These are phyloP conservation scores for Tachuris rubrigastra DNA, from an alignment of 2,113 vertebrate genomes.

Conservation along the genomic window DNA sequence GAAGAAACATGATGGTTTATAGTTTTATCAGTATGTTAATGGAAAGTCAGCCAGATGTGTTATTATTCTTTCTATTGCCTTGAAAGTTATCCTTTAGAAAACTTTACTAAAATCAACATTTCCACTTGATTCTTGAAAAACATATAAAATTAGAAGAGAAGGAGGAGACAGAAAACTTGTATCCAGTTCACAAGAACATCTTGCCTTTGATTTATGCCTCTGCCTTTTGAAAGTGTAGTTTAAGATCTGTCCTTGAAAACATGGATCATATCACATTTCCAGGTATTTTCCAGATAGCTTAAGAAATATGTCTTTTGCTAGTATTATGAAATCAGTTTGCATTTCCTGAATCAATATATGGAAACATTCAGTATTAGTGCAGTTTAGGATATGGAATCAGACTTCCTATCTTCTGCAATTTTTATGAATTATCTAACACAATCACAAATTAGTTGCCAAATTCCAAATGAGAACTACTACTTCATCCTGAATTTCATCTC, in stretches of 20 bases:
- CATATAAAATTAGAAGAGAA: not conserved
- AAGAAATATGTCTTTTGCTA: not conserved
- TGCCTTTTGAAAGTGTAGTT: constrained; percentile 26
- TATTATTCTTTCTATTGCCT: not conserved
- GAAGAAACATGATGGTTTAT: not conserved
- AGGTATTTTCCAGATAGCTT: constrained; percentile 1
- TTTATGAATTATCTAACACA: not conserved
- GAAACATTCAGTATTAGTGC: not conserved
- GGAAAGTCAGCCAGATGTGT: constrained; percentile 2
- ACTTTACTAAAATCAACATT: not conserved
- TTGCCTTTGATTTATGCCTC: constrained; percentile 45
- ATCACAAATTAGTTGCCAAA: not conserved
- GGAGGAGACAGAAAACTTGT: not conserved
- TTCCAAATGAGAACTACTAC: not conserved
- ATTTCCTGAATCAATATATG: not conserved
- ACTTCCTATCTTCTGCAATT: not conserved
- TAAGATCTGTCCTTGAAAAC: constrained; percentile 50
- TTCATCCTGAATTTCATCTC: not conserved
- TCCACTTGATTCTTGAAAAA: not conserved
- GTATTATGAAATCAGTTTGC: not conserved
- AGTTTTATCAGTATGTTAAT: constrained; percentile 11
- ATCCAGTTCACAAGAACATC: constrained; percentile 15
- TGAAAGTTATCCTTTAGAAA: not conserved
- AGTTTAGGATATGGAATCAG: not conserved
- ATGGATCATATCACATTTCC: not conserved